These are phyloP conservation scores for Bucorvus abyssinicus DNA, from an alignment of 2,797 vertebrate species.

Conservation along the genomic window DNA sequence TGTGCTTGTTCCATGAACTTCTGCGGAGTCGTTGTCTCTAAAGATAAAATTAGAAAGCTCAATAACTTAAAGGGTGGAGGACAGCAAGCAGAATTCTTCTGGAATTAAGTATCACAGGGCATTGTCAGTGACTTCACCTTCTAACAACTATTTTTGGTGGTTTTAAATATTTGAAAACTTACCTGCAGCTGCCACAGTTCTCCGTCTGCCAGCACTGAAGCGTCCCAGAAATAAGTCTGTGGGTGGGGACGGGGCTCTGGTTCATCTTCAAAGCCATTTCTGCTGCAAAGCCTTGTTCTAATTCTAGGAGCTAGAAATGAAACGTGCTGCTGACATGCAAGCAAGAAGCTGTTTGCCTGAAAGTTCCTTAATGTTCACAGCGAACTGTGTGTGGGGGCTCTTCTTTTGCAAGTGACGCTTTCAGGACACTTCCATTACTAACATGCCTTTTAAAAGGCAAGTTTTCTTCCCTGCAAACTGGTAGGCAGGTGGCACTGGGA, in stretches of 20 bases:
- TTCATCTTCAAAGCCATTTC: slow-evolving; percentile 38
- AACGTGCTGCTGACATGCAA: not conserved
- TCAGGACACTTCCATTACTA: not conserved
- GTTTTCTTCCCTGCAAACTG: not conserved
- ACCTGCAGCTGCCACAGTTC: slow-evolving; percentile 18
- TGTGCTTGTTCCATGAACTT: not conserved
- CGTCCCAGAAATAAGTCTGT: not conserved
- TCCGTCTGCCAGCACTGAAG: not conserved
- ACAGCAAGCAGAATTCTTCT: slow-evolving; percentile 27
- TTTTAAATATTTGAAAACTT: slow-evolving; percentile 41
- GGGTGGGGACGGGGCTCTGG: slow-evolving; percentile 5
- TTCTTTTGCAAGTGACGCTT: not conserved
- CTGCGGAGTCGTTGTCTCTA: not conserved
- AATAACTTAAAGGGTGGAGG: not conserved
- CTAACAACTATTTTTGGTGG: slow-evolving; percentile 11
- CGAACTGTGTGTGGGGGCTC: not conserved
- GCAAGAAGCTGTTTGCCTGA: not conserved
- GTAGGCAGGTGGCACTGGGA: not conserved
- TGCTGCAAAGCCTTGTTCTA: slow-evolving; percentile 8
- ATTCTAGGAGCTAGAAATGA: not conserved
- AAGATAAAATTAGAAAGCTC: slow-evolving; percentile 49
- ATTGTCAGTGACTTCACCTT: slow-evolving; percentile 4
- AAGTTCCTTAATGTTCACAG: not conserved
- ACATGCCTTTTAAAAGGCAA: not conserved
- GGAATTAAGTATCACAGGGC: not conserved